Conservation (phyloP, 2,888 invertebrate species). For the Pardosa pseudoannulata region DNA sequence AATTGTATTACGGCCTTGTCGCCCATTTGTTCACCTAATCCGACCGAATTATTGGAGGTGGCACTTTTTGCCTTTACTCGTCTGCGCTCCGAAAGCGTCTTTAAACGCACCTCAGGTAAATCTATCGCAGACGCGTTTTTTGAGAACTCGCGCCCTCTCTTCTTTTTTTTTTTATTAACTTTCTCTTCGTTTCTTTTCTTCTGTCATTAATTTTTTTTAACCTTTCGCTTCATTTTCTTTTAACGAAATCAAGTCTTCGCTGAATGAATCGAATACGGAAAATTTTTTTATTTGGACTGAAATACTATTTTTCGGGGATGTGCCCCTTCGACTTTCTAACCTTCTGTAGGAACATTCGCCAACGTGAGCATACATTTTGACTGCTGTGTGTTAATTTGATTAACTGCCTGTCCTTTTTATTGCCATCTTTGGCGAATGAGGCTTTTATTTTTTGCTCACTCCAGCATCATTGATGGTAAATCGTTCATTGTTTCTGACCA, state of each 20-base stretch:
- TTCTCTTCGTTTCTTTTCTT: neutral
- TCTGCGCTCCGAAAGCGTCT: constrained; percentile 8
- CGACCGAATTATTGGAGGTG: constrained; percentile 70
- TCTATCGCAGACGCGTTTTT: neutral
- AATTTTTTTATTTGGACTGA: neutral
- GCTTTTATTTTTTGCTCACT: no score
- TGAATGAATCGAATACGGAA: neutral
- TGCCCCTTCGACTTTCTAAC: no score
- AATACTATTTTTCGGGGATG: neutral
- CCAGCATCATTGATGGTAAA: no score
- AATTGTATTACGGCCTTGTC: constrained; percentile 69
- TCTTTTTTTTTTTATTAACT: constrained; percentile 28
- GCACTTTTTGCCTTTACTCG: constrained; percentile 58
- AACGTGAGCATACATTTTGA: no score
- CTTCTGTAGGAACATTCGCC: no score
- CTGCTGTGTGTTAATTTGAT: no score
- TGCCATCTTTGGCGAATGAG: no score
- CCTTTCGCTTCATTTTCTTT: neutral
- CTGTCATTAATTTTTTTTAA: constrained; percentile 13
- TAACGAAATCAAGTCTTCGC: constrained; percentile 11
- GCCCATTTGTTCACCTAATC: constrained; percentile 71
- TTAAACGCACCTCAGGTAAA: neutral
- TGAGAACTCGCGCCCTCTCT: neutral
- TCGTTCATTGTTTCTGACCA: no score
- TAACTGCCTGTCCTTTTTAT: no score